Percentiles rank a stretch among this genome's conserved stretches.
These are phyloP conservation scores for Siphlonurus alternatus DNA, from an alignment of 2,888 invertebrate species.

Conservation along the genomic window DNA sequence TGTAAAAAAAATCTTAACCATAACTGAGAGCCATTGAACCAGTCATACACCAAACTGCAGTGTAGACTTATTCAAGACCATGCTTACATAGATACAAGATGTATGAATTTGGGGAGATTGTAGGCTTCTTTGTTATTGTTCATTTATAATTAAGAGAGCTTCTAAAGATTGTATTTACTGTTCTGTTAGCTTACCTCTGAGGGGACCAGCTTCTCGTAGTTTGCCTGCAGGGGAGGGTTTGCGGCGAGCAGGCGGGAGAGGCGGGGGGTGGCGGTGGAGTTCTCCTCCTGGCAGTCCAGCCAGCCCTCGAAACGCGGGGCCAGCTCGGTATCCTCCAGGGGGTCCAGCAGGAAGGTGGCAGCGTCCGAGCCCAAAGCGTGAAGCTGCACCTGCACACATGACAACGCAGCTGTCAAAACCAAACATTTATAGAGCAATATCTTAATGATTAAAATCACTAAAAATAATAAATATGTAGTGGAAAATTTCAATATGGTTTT, in stretches of 20 bases:
- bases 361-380: constrained; percentile 53
- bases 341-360: constrained; percentile 53
- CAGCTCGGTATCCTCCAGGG: constrained; percentile 30
- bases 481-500: not conserved
- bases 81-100: too few species aligned
- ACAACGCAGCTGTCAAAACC: not conserved
- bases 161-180: too few species aligned
- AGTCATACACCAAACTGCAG: too few species aligned
- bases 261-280: constrained; percentile 33
- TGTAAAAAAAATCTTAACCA: too few species aligned
- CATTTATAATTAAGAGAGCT: too few species aligned
- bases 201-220: constrained; percentile 52
- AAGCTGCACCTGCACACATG: constrained; percentile 39
- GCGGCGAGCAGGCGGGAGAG: constrained; percentile 41
- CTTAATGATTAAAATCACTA: not conserved
- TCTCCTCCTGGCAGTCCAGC: constrained; percentile 33
- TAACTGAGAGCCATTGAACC: too few species aligned
- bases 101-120: too few species aligned
- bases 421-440: not conserved
- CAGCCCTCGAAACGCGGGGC: constrained; percentile 38
- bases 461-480: not conserved
- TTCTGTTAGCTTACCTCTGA: constrained; percentile 32
- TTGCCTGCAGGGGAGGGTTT: constrained; percentile 37
- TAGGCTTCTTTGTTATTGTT: too few species aligned
- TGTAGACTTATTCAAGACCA: too few species aligned